phyloP scores from a whole-genome alignment of 23 tunicate genomes.

The Corella eumyota region DNA sequence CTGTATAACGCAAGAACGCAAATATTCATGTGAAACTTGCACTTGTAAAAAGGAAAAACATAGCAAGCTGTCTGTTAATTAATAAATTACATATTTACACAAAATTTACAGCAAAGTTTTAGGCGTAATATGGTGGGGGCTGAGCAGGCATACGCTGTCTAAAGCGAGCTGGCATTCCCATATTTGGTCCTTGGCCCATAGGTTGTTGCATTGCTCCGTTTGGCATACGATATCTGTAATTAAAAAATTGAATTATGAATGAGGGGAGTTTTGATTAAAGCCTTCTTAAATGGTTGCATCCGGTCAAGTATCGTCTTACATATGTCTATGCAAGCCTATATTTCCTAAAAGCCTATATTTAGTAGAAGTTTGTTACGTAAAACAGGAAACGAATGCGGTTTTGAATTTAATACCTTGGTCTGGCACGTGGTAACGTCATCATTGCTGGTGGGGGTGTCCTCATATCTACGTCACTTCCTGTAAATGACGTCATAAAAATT shows the following conservation, averaged over 20 bases:
- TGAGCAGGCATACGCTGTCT: slow-evolving; percentile 8
- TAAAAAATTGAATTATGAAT: neutral
- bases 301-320: too few relatives aligned
- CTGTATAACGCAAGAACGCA: too few relatives aligned
- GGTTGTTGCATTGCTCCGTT: neutral
- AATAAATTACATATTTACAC: too few relatives aligned
- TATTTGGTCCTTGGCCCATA: too few relatives aligned
- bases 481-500: slow-evolving; percentile 3
- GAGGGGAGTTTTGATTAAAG: neutral
- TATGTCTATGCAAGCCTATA: too few relatives aligned
- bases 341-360: neutral
- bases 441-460: neutral
- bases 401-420: slow-evolving; percentile 4
- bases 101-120: too few relatives aligned
- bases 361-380: neutral
- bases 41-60: too few relatives aligned
- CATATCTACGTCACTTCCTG: slow-evolving; percentile 10
- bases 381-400: too few relatives aligned
- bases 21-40: too few relatives aligned
- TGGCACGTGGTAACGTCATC: neutral
- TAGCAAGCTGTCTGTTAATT: too few relatives aligned
- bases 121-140: slow-evolving; percentile 8
- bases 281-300: too few relatives aligned
- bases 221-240: slow-evolving; percentile 6
- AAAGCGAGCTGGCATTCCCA: slow-evolving; percentile 1